Percentiles rank a stretch among this genome's conserved stretches.
phyloP scores from a whole-genome alignment of 2,888 invertebrate genomes.

The Stenurella melanura region DNA sequence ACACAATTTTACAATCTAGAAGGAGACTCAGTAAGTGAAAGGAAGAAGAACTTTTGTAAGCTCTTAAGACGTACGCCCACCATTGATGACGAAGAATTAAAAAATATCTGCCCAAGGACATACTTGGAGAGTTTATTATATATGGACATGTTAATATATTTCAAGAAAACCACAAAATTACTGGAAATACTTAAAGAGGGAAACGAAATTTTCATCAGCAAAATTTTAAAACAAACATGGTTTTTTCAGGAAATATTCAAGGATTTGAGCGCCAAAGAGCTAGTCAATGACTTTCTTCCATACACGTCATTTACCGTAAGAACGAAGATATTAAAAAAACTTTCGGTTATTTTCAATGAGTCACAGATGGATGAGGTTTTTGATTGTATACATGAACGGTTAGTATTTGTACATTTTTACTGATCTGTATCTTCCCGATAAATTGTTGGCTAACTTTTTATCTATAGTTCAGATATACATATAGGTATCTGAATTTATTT shows the following conservation, averaged over 20 bases:
- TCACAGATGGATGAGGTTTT: slow-evolving; percentile 55
- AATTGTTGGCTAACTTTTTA: too few relatives aligned
- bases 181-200: slow-evolving; percentile 56
- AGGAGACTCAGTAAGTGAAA: slow-evolving; percentile 52
- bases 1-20: slow-evolving; percentile 54
- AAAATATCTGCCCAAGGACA: slow-evolving; percentile 51
- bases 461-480: too few relatives aligned
- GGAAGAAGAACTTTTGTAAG: slow-evolving; percentile 56
- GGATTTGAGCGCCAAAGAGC: slow-evolving; percentile 43
- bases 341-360: slow-evolving; percentile 49
- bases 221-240: slow-evolving; percentile 60
- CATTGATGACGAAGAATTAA: slow-evolving; percentile 41
- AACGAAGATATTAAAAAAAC: slow-evolving; percentile 58
- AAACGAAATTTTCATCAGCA: slow-evolving; percentile 58
- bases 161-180: slow-evolving; percentile 52
- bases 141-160: slow-evolving; percentile 58
- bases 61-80: slow-evolving; percentile 46
- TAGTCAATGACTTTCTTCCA: slow-evolving; percentile 59
- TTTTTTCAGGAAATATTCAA: slow-evolving; percentile 57
- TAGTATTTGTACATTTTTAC: slow-evolving; percentile 18
- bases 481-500: too few relatives aligned
- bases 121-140: slow-evolving; percentile 60
- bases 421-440: background rate
- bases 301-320: slow-evolving; percentile 55
- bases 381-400: slow-evolving; percentile 55